phyloP scores from a whole-genome alignment of 2,797 vertebrate genomes.

The Zalophus californianus region DNA sequence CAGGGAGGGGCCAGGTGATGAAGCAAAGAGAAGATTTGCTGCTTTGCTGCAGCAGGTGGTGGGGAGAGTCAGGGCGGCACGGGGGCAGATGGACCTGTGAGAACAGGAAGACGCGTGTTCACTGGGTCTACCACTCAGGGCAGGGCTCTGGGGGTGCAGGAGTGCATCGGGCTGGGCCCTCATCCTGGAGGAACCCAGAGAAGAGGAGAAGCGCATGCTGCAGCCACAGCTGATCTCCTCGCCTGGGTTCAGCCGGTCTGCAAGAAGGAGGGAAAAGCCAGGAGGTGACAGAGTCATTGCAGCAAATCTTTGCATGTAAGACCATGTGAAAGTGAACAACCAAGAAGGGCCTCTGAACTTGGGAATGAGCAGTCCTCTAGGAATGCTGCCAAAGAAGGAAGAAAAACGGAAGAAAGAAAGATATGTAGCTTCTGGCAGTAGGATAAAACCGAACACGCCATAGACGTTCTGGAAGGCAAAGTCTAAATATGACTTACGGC shows the following conservation, averaged over 20 bases:
- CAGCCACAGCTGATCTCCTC: accelerated
- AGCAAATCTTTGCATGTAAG: not conserved
- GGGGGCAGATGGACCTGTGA: not conserved
- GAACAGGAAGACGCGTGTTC: not conserved
- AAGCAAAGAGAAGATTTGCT: not conserved
- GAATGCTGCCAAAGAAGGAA: not conserved
- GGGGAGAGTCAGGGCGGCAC: not conserved
- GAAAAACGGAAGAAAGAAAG: not conserved
- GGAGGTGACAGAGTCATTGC: accelerated
- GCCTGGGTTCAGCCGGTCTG: not conserved
- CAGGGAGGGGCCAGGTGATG: not conserved
- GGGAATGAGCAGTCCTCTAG: not conserved
- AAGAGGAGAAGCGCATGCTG: not conserved
- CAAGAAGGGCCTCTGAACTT: not conserved
- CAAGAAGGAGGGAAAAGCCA: not conserved
- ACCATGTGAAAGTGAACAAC: not conserved
- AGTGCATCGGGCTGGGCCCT: accelerated
- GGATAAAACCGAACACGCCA: not conserved
- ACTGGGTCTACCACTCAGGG: not conserved
- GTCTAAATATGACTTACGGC: not conserved
- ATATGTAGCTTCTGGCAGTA: not conserved
- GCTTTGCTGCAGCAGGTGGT: accelerated
- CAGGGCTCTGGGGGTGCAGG: not conserved
- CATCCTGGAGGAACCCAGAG: not conserved
- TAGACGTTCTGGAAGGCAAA: not conserved